Percentiles rank a stretch among this genome's conserved stretches.
phyloP scores from a whole-genome alignment of 2,888 invertebrate genomes.

The Pyrrhia umbra region DNA sequence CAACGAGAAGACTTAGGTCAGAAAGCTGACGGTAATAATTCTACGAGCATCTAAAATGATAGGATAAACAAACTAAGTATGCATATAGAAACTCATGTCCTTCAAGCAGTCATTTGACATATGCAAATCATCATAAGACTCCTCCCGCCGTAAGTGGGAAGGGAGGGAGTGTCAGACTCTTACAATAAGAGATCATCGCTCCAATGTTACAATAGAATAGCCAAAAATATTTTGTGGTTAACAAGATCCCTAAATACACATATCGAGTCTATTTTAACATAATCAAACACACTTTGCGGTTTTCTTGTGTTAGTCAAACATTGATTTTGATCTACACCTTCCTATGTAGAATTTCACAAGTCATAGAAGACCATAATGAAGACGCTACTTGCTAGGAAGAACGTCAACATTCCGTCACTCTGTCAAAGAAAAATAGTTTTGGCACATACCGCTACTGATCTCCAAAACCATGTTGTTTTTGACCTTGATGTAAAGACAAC shows the following conservation, averaged over 20 bases:
- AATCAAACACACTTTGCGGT: slow-evolving; percentile 30
- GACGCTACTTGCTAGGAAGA: not conserved
- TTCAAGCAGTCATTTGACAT: no score
- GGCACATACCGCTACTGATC: not conserved
- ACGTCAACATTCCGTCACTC: not conserved
- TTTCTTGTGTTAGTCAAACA: slow-evolving; percentile 22
- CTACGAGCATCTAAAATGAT: no score
- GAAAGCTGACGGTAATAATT: no score
- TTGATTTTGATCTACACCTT: slow-evolving; percentile 22
- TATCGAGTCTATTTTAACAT: slow-evolving; percentile 2
- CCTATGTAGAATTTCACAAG: slow-evolving; percentile 21
- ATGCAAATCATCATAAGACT: no score
- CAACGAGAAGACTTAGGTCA: no score
- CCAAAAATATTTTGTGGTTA: slow-evolving; percentile 15
- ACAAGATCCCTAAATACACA: slow-evolving; percentile 19
- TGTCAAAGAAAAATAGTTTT: no score
- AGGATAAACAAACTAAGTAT: no score
- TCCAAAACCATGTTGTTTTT: slow-evolving; percentile 46
- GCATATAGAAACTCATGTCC: no score
- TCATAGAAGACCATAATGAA: not conserved
- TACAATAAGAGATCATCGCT: no score
- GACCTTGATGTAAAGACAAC: slow-evolving; percentile 27
- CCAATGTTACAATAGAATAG: no score
- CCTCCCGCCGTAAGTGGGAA: no score
- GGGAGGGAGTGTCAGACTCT: no score